A percentile compares a stretch with the other conserved stretches of the same genome.
Evolutionary conservation across 2,113 vertebrate genomes (phyloP).

Genomic region (Shinisaurus crocodilurus): DNA sequence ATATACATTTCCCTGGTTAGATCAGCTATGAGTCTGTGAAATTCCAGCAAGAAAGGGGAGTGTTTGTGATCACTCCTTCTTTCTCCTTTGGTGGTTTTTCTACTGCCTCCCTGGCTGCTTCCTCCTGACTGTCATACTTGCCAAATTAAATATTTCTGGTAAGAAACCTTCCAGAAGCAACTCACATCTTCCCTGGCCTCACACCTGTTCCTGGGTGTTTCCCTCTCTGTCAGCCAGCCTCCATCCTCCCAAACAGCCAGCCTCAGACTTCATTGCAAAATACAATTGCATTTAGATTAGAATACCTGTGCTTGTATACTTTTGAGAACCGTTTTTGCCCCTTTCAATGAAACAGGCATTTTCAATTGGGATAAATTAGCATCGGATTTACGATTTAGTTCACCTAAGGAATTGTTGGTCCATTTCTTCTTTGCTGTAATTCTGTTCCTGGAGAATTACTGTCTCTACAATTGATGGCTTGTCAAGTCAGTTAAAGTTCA

Average conservation of each 20-base stretch:
- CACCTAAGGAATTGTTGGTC: neutral
- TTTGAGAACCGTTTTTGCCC: neutral
- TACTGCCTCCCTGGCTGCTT: neutral
- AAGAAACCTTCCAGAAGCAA: neutral
- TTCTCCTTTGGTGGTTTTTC: neutral
- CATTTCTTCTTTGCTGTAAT: neutral
- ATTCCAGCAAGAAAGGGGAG: no score
- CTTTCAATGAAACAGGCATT: neutral
- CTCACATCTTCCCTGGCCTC: neutral
- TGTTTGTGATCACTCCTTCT: neutral
- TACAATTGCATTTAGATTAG: neutral
- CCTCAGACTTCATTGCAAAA: neutral
- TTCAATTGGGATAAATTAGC: neutral
- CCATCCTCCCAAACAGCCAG: neutral
- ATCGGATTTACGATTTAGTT: neutral
- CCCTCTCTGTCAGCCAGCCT: no score
- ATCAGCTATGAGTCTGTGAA: neutral
- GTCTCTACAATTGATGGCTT: neutral
- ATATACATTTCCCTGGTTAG: neutral
- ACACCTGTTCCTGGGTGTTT: neutral
- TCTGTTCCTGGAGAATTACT: constrained; percentile 10
- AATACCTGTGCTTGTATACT: neutral
- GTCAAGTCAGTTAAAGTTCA: neutral
- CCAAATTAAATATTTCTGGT: neutral
- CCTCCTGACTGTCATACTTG: neutral